Conservation (phyloP, 2,797 vertebrate genomes). For the Craterocephalus amniculus region DNA sequence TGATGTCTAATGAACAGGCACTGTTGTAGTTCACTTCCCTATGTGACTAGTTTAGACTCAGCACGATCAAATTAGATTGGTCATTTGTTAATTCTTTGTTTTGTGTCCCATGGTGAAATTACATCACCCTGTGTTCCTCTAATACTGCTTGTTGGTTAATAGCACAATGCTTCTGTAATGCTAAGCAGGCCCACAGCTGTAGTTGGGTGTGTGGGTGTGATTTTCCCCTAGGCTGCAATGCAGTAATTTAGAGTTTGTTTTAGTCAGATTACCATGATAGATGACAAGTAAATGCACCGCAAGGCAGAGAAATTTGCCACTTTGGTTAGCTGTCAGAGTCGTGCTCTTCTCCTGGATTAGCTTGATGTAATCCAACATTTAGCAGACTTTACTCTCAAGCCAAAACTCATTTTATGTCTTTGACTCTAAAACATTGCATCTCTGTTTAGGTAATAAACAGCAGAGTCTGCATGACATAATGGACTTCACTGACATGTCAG, state of each 20-base stretch:
- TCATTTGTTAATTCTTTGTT: not conserved
- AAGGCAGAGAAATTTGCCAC: slow-evolving; percentile 54
- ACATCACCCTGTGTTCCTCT: not conserved
- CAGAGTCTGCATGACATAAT: too few species aligned
- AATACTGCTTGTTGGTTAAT: slow-evolving; percentile 1
- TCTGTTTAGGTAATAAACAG: slow-evolving; percentile 14
- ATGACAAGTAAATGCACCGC: slow-evolving; percentile 52
- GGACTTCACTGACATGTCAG: too few species aligned
- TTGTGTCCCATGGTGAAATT: not conserved
- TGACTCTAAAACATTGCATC: not conserved
- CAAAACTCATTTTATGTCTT: not conserved
- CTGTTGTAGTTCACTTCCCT: too few species aligned
- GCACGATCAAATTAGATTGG: not conserved
- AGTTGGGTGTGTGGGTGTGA: slow-evolving; percentile 2
- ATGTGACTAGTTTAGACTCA: not conserved
- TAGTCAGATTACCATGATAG: slow-evolving; percentile 45
- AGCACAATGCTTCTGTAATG: not conserved
- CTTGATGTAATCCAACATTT: slow-evolving; percentile 44
- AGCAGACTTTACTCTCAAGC: slow-evolving; percentile 10
- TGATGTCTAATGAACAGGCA: too few species aligned
- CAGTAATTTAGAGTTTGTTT: slow-evolving; percentile 56
- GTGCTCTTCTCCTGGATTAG: slow-evolving; percentile 39
- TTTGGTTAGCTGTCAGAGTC: slow-evolving; percentile 38
- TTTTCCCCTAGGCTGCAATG: slow-evolving; percentile 33
- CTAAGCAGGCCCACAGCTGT: slow-evolving; percentile 2